These are phyloP conservation scores for Heliocidaris erythrogramma DNA, from an alignment of 35 echinoderm and acorn worm species.

Conservation along the genomic window DNA sequence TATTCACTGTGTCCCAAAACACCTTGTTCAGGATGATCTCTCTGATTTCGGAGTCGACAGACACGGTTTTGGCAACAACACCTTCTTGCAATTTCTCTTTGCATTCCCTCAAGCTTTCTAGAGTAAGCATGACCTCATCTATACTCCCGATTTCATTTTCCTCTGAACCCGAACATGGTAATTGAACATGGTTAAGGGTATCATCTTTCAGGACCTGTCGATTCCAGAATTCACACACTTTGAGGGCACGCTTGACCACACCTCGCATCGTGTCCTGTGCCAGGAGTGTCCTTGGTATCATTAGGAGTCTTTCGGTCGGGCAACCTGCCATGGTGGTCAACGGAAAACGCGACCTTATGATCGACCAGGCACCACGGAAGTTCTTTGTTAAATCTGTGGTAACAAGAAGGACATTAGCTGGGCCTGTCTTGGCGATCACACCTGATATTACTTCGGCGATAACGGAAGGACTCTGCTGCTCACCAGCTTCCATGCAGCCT, in stretches of 20 bases:
- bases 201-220: background rate
- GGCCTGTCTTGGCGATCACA: conserved; percentile 19
- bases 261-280: background rate
- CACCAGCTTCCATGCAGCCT: conserved; percentile 1
- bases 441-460: conserved; percentile 9
- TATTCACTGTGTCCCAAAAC: conserved; percentile 15
- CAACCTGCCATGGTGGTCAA: background rate
- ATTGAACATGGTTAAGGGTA: background rate
- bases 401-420: background rate
- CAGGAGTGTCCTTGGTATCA: background rate
- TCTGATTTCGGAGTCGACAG: background rate
- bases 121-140: background rate
- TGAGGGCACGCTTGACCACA: background rate
- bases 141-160: background rate
- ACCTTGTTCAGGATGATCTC: background rate
- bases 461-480: background rate
- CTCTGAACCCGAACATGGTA: background rate
- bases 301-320: background rate
- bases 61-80: background rate
- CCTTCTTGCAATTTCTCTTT: conserved; percentile 13
- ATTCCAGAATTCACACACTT: background rate
- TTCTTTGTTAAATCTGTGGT: conserved; percentile 15
- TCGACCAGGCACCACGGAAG: conserved; percentile 23
- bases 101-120: background rate
- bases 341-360: background rate